Conservation (phyloP, 2,797 vertebrate species). For the Sebastes itinus region DNA sequence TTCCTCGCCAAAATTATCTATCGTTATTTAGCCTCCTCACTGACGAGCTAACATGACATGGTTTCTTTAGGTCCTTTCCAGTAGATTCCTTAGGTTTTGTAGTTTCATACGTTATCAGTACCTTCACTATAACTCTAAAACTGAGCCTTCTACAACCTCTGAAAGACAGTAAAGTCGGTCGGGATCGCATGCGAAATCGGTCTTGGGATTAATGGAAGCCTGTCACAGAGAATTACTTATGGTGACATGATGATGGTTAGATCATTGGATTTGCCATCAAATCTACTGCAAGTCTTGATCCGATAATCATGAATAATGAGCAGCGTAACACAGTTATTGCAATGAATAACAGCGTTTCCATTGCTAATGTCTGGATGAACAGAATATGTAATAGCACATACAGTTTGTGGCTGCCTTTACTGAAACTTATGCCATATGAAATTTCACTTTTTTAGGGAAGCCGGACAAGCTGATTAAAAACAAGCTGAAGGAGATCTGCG, state of each 20-base stretch:
- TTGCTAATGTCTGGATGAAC: not conserved
- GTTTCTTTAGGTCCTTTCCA: too few species aligned
- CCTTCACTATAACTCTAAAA: too few species aligned
- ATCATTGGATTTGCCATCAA: not conserved
- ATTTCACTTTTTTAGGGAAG: slow-evolving; percentile 53
- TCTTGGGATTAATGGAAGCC: not conserved
- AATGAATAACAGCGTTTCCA: not conserved
- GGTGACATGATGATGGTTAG: not conserved
- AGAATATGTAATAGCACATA: not conserved
- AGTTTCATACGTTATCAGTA: too few species aligned
- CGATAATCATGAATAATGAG: not conserved
- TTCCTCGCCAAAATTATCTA: too few species aligned
- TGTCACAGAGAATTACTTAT: not conserved
- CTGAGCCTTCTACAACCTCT: too few species aligned
- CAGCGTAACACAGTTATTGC: not conserved
- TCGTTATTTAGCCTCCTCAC: too few species aligned
- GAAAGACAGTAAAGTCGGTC: too few species aligned
- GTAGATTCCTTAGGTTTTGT: too few species aligned
- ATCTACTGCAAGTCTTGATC: not conserved
- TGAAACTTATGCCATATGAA: not conserved
- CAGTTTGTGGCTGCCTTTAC: not conserved
- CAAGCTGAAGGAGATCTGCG: slow-evolving; percentile 50
- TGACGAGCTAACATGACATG: too few species aligned
- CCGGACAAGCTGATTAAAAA: slow-evolving; percentile 26
- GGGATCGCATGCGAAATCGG: too few species aligned